Base-by-base conservation (phyloP, 2,888 invertebrate genomes). In the Euplagia quadripunctaria region DNA sequence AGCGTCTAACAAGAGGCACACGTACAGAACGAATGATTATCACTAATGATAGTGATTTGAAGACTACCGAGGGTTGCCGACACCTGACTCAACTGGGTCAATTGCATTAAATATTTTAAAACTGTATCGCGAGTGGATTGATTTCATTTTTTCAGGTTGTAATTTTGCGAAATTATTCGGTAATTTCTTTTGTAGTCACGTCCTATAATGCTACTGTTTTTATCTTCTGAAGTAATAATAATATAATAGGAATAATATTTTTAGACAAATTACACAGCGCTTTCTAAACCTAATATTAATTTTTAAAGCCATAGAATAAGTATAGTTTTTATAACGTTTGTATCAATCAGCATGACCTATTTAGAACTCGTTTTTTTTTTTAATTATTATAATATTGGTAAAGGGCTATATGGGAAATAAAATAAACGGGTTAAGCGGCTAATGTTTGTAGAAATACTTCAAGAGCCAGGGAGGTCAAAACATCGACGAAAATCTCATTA, bases 1-100 rank as follows among this genome's bases (percentile, higher is more conserved):
- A 84, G 83, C 79, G 81, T 85, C 86, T 81, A 77, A 83, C 75
- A 84, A 88, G 88, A 88, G 90, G 89, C 85, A 85, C 86, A 86
- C 86, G 86, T 85, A 87, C 84, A 85, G 82, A 86, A 82, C 86
- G 85, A 88, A 86, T 88, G 89, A 90, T 91, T 91, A 90, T 89
- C 84, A 82, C 81, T 93, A 92, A 92, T 93, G 88, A 90, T 87
- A 85, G 91, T 90, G 83, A 91, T 93, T 91, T 90, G 79, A 78
- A 84, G 88, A 84, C 85, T 85, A 87, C 87, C 84, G 86, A 88
- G 81, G 87, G 81, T 79, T 86, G 86, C 80, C 85, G 88, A 87
- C 87, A 88, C 84, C 87, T 88, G 89, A 82, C 78, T 70, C 79
- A 83, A 76, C 64, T 84, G 67, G 81, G 80, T 80, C 80, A 81